Evolutionary conservation across 1,140 invertebrate genomes (phyloP).

Genomic region (Lepidurus arcticus): DNA sequence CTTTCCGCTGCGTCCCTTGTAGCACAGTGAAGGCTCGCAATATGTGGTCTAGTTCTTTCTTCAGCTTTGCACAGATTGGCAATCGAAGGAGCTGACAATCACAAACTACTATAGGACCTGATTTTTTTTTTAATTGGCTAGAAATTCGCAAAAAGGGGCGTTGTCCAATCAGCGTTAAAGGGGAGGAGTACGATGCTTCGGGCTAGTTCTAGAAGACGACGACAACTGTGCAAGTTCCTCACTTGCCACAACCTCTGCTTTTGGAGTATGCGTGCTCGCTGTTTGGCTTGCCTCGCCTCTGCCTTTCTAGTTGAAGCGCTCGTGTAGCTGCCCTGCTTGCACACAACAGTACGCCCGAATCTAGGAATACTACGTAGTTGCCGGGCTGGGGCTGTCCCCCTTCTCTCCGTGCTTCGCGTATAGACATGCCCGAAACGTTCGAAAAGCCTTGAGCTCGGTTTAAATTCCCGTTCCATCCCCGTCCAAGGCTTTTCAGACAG

Average conservation of each 20-base stretch:
- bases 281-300: neutral
- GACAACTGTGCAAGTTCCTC: neutral
- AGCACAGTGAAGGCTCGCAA: conserved; percentile 2
- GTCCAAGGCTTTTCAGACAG: conserved; percentile 18
- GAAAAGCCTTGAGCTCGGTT: conserved; percentile 3
- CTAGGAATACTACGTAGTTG: neutral
- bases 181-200: conserved; percentile 1
- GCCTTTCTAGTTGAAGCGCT: neutral
- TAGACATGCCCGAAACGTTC: conserved; percentile 17
- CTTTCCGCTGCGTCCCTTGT: conserved; percentile 9
- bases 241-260: neutral
- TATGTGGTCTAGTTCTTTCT: neutral
- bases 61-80: neutral
- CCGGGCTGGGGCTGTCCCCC: neutral
- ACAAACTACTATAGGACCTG: neutral
- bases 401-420: neutral
- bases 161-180: neutral
- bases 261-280: neutral
- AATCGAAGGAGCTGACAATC: neutral
- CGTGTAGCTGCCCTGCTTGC: neutral
- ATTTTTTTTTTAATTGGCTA: neutral
- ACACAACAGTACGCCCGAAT: neutral
- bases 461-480: conserved; percentile 5
- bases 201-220: neutral
- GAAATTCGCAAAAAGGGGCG: conserved; percentile 11